phyloP scores from a whole-genome alignment of 2,797 vertebrate genomes.

The Aldrovandia affinis region DNA sequence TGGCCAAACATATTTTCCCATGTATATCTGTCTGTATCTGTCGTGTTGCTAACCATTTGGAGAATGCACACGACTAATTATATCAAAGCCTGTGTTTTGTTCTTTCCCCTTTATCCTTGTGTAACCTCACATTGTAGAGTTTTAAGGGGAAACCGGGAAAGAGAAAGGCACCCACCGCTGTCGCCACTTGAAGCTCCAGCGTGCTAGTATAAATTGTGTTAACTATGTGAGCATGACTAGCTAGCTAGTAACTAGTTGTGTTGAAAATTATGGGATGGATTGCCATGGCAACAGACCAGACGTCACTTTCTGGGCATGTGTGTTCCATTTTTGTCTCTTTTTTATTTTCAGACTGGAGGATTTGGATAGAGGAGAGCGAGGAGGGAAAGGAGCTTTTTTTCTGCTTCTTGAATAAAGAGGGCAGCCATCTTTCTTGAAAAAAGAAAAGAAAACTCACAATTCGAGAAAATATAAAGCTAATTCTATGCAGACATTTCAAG shows the following conservation, averaged over 20 bases:
- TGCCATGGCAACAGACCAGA: constrained; percentile 96
- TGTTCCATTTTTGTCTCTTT: constrained; percentile 84
- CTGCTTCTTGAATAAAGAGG: constrained; percentile 48
- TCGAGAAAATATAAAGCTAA: constrained; percentile 55
- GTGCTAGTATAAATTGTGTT: constrained; percentile 70
- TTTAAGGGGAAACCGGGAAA: constrained; percentile 50
- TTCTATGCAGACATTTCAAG: constrained; percentile 67
- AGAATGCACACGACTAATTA: neutral
- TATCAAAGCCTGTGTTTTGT: constrained; percentile 17
- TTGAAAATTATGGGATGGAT: constrained; percentile 93
- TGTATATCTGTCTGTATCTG: neutral
- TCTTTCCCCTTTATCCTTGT: constrained; percentile 36
- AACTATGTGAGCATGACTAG: constrained; percentile 71
- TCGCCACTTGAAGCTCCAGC: constrained; percentile 36
- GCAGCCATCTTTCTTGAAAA: constrained; percentile 71
- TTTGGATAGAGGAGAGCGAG: constrained; percentile 78
- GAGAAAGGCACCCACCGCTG: constrained; percentile 49
- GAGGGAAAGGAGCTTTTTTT: constrained; percentile 49
- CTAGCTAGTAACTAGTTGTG: constrained; percentile 74
- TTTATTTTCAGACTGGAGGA: constrained; percentile 85
- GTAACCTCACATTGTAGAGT: constrained; percentile 54
- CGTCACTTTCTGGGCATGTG: constrained; percentile 96
- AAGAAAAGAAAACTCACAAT: constrained; percentile 50
- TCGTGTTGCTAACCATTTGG: neutral
- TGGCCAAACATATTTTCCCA: neutral